phyloP scores from a whole-genome alignment of 2,113 vertebrate genomes.

The Sitta europaea region DNA sequence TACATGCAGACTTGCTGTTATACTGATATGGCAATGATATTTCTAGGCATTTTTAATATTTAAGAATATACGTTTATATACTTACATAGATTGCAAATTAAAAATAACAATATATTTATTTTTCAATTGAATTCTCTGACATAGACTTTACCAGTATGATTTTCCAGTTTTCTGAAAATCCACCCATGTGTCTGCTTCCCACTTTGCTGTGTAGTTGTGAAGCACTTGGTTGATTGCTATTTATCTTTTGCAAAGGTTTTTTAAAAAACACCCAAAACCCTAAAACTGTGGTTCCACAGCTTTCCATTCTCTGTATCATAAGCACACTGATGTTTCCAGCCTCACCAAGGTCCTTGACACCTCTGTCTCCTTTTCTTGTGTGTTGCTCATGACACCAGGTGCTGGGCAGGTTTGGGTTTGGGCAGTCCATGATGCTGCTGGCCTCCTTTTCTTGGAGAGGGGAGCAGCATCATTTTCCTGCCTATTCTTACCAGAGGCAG shows the following conservation, averaged over 20 bases:
- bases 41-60: background rate
- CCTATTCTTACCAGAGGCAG: background rate
- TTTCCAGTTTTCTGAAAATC: background rate
- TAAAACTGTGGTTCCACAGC: background rate
- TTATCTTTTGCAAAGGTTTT: background rate
- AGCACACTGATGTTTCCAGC: background rate
- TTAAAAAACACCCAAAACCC: rapidly evolving
- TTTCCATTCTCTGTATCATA: background rate
- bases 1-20: background rate
- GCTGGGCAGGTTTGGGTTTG: background rate
- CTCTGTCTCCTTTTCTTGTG: background rate
- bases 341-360: background rate
- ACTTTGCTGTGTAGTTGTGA: background rate
- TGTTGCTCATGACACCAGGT: background rate
- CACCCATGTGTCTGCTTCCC: background rate
- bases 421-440: background rate
- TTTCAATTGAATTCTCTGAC: background rate
- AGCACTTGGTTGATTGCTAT: background rate
- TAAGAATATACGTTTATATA: background rate
- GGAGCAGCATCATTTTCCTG: background rate
- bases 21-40: background rate
- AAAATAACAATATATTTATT: background rate
- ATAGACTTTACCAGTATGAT: background rate
- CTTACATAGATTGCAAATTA: background rate
- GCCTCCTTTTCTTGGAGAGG: background rate